Evolutionary conservation across 2,888 invertebrate genomes (phyloP), one percentile per base, ranked within the genome.

Genomic region (Drosophila tanythrix): DNA sequence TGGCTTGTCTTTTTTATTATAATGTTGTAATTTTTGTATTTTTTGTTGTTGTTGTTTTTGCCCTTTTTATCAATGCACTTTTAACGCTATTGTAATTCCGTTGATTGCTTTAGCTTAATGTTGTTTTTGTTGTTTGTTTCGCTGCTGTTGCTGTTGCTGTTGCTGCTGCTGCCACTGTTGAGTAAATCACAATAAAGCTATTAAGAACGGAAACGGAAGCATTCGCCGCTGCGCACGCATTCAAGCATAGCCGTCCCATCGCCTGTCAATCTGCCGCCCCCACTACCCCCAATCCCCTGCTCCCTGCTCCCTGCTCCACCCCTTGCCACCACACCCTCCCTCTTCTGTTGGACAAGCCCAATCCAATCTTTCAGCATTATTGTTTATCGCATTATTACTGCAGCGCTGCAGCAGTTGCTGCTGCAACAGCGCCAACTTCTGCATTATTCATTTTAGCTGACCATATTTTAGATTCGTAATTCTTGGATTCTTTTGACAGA

Each of bases 191-290:
- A 88, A 88, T 90, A 89, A 88, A 90, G 90, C 90, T 89, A 90
- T 89, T 85, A 85, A 83, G 81, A 92, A 85, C 92, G 91, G 91
- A 91, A 91, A 87, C 92, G 91, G 91, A 91, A 91, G 90, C 92
- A 89, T 88, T 89, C 91, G 82, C 90, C 86, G 90, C 81, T 91
- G 91, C 83, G 84, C 82, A 91, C 89, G 90, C 92, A 89, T 90
- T 91, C 74, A 91, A 82, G 88, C 91, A 87, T 84, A 74, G 80
- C 89, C 88, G 75, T 77, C 84, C 78, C 81, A 87, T 68, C 58
- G 70, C 67, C 78, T 71, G 81, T 81, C 78, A 72, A 81, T 68
- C 77, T 68, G 77, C 77, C 77, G 56, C 38, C 76, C 64, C 43
- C 29, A 29, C 57, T 21, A 36, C n/a, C 27, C 27, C 29, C 40